Base-by-base conservation (phyloP, 2,113 vertebrate genomes). In the Cromileptes altivelis region DNA sequence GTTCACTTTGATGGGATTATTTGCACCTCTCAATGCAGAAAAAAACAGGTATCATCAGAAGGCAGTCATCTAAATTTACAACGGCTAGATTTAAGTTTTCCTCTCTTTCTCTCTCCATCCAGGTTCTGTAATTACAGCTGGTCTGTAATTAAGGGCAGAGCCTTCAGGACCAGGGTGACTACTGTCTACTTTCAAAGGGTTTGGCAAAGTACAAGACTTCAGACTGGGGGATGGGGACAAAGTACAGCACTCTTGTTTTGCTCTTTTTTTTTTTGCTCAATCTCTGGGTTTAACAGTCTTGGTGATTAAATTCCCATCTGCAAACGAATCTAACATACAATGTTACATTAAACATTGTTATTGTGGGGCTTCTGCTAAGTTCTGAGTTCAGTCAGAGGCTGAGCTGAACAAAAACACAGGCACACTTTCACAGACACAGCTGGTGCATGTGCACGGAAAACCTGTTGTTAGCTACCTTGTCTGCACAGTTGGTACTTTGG, bases 1-100 rank as follows among this genome's bases (percentile, higher is more conserved):
- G 95, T 95, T 96, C 94, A 84, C 85, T 91, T 91, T 96, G 95
- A 96, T 94, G 91, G 88, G 94, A 95, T 96, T 96, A 95, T 96
- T 96, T 95, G 93, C 86, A 95, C 94, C 92, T 95, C 91, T 95
- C 92, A 92, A 57, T 87, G 90, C 67, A 84, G 79, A 88, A 90
- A 88, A 88, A 89, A 93, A 85, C 94, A 95, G 94, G 94, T 94
- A 95, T 95, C 93, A 94, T 95, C 91, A 91, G 89, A 89, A 88
- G 90, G 91, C 85, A 94, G 88, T 81, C 91, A 91, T 89, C 87
- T 93, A 91, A 89, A 93, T 94, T 93, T 94, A 94, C 93, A 93
- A 89, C 88, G 87, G 84, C 85, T 92, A 90, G 93, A 94, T 95
- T 94, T 94, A 91, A 89, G 89, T 88, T 91, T 88, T 87, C 82